A percentile compares a stretch with the other conserved stretches of the same genome.
Conservation (phyloP, 2,888 invertebrate species). For the Catocala nupta region DNA sequence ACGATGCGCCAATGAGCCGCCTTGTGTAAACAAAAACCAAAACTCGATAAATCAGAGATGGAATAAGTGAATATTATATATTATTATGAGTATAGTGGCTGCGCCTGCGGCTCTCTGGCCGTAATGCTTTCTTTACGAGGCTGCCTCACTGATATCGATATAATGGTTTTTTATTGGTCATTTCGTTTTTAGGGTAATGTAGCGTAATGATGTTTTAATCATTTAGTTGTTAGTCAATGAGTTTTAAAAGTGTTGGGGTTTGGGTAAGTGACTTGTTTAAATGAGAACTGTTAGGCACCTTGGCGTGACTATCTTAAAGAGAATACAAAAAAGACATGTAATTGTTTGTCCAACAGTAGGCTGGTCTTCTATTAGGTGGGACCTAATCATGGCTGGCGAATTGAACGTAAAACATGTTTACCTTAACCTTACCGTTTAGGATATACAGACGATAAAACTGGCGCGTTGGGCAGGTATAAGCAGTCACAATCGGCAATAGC, state of each 20-base stretch:
- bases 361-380: too few relatives aligned
- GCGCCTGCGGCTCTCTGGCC: conserved; percentile 9
- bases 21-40: conserved; percentile 66
- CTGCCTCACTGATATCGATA: conserved; percentile 24
- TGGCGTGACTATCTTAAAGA: too few relatives aligned
- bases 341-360: too few relatives aligned
- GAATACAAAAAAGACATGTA: too few relatives aligned
- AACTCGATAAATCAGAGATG: conserved; percentile 58
- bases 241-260: background rate
- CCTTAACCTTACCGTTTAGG: too few relatives aligned
- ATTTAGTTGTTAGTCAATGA: conserved; percentile 7
- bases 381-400: too few relatives aligned
- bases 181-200: conserved; percentile 14
- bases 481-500: too few relatives aligned
- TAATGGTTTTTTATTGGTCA: conserved; percentile 21
- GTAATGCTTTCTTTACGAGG: conserved; percentile 43
- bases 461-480: too few relatives aligned
- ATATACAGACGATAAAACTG: too few relatives aligned
- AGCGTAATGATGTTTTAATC: conserved; percentile 27
- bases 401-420: too few relatives aligned
- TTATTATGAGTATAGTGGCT: conserved; percentile 18
- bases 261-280: background rate
- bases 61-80: conserved; percentile 30
- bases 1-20: conserved; percentile 53
- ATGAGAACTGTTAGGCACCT: too few relatives aligned